These are phyloP conservation scores for Trichomalopsis sarcophagae DNA, from an alignment of 1,140 invertebrate genomes.

Conservation along the genomic window DNA sequence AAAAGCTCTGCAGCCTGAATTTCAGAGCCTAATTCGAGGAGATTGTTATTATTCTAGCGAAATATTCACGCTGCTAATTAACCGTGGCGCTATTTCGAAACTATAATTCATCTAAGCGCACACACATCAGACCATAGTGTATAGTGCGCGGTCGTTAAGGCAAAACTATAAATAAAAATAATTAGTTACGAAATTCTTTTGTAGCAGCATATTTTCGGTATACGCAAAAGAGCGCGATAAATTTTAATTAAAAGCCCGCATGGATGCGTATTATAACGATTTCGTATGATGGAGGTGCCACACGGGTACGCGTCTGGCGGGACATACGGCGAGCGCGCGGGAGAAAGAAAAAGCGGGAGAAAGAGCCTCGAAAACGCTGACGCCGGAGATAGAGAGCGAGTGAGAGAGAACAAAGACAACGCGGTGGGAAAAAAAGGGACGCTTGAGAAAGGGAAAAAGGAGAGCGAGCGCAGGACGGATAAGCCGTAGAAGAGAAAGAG, in stretches of 20 bases:
- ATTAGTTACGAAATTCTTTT: neutral
- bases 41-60: neutral
- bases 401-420: slow-evolving; percentile 33
- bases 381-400: slow-evolving; percentile 41
- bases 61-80: neutral
- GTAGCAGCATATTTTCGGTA: neutral
- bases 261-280: neutral
- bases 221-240: neutral
- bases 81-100: neutral
- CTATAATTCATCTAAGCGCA: too few relatives aligned
- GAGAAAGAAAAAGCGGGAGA: slow-evolving; percentile 6
- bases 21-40: neutral
- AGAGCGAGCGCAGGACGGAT: neutral
- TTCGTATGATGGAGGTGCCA: slow-evolving; percentile 33
- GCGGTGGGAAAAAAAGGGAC: slow-evolving; percentile 33
- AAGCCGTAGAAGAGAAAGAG: slow-evolving; percentile 4
- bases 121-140: too few relatives aligned
- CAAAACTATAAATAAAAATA: neutral
- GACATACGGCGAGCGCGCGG: slow-evolving; percentile 66
- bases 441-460: neutral
- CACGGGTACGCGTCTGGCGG: slow-evolving; percentile 41
- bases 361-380: slow-evolving; percentile 39
- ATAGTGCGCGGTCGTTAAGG: neutral
- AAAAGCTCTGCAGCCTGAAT: neutral
- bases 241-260: neutral